Evolutionary conservation across 2,797 vertebrate species (phyloP).

Genomic region (Rhinella marina): DNA sequence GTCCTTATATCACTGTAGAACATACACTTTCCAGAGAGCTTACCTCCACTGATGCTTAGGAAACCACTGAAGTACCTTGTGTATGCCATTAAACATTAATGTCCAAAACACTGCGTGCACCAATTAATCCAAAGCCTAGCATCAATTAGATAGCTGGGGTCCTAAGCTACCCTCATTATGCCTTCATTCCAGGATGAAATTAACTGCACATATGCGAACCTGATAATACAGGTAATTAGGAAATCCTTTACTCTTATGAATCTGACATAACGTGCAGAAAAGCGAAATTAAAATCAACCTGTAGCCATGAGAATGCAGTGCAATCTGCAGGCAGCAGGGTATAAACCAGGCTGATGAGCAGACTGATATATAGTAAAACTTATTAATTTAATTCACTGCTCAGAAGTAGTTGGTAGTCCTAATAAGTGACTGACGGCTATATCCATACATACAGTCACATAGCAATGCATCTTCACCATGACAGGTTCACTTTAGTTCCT

Average conservation of each 20-base stretch:
- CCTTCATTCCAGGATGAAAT: conserved; percentile 8
- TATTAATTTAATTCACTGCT: too few species aligned
- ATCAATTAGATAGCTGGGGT: conserved; percentile 4
- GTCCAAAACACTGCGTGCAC: neutral
- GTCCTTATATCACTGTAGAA: too few species aligned
- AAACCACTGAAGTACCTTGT: neutral
- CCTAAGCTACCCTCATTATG: conserved; percentile 1
- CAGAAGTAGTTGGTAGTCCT: too few species aligned
- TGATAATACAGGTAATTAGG: conserved; percentile 16
- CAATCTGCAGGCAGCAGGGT: too few species aligned
- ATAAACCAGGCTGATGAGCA: too few species aligned
- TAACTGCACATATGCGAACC: conserved; percentile 7
- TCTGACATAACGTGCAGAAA: neutral
- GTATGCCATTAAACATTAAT: neutral
- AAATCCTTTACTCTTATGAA: neutral
- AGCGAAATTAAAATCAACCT: too few species aligned
- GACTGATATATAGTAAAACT: too few species aligned
- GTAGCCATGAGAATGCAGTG: too few species aligned
- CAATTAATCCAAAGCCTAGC: neutral
- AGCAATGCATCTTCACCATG: too few species aligned
- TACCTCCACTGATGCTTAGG: neutral
- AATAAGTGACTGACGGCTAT: too few species aligned
- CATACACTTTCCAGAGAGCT: neutral
- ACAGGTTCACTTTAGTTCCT: too few species aligned
- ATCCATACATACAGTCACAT: too few species aligned